A percentile compares a stretch with the other conserved stretches of the same genome.
phyloP scores from a whole-genome alignment of 1,140 invertebrate species.

The Drepana arcuata region DNA sequence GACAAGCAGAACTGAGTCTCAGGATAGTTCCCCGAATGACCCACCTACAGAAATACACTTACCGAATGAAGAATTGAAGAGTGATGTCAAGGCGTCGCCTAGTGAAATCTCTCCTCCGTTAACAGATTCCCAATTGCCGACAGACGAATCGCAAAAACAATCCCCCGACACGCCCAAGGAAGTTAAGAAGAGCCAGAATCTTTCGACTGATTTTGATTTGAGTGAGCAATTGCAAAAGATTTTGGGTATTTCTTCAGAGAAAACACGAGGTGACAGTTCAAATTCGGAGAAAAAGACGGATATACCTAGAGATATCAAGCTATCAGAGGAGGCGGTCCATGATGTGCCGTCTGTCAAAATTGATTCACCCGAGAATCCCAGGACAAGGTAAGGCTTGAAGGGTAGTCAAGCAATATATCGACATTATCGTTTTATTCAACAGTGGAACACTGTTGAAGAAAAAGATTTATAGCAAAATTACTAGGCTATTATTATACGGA shows the following conservation, averaged over 20 bases:
- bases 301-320: constrained; percentile 49
- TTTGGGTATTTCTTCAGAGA: constrained; percentile 63
- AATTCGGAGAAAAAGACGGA: constrained; percentile 49
- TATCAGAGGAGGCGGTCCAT: constrained; percentile 41
- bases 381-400: constrained; percentile 41
- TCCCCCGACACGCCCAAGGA: constrained; percentile 57
- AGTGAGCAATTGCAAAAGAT: constrained; percentile 70
- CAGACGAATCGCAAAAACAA: constrained; percentile 47
- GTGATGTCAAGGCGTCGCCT: constrained; percentile 51
- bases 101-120: constrained; percentile 62
- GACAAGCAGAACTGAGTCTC: constrained; percentile 43
- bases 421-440: too few relatives aligned
- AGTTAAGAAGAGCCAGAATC: constrained; percentile 66
- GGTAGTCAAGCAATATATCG: too few relatives aligned
- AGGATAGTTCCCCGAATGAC: constrained; percentile 57
- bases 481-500: too few relatives aligned
- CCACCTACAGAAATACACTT: constrained; percentile 62
- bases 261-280: constrained; percentile 35
- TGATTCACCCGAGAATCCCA: constrained; percentile 61
- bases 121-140: constrained; percentile 33
- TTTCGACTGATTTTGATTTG: constrained; percentile 67
- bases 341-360: constrained; percentile 68
- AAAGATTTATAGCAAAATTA: too few relatives aligned
- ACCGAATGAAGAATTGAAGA: constrained; percentile 35
- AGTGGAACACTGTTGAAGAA: too few relatives aligned